Evolutionary conservation across 2,888 invertebrate species (phyloP).

Genomic region (Drosophila pullipes): DNA sequence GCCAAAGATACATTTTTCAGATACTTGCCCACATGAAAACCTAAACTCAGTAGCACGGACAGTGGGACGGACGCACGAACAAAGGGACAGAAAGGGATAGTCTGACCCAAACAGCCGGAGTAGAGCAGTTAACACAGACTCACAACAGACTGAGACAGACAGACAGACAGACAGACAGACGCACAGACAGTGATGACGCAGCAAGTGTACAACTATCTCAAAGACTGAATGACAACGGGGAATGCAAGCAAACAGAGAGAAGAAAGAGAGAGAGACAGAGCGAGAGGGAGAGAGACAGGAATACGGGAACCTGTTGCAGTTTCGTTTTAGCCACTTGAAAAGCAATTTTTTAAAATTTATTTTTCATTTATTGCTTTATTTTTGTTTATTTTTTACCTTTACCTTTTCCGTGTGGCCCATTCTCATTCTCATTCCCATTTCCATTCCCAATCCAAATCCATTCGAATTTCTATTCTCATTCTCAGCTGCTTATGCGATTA

Average conservation of each 20-base stretch:
- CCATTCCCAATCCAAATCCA: background rate
- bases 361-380: slow-evolving; percentile 79
- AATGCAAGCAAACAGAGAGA: slow-evolving; percentile 5
- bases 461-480: slow-evolving; percentile 14
- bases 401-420: slow-evolving; percentile 58
- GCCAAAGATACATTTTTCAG: slow-evolving; percentile 11
- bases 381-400: slow-evolving; percentile 52
- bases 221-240: slow-evolving; percentile 23
- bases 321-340: slow-evolving; percentile 71
- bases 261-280: background rate
- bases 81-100: background rate
- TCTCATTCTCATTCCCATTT: slow-evolving; percentile 20
- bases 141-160: slow-evolving; percentile 20
- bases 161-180: slow-evolving; percentile 20
- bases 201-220: slow-evolving; percentile 35
- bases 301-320: slow-evolving; percentile 57
- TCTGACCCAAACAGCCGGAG: slow-evolving; percentile 13
- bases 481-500: slow-evolving; percentile 74
- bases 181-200: slow-evolving; percentile 54
- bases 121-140: slow-evolving; percentile 10
- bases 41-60: slow-evolving; percentile 50
- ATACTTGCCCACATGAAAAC: slow-evolving; percentile 6
- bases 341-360: slow-evolving; percentile 75
- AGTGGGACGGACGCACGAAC: slow-evolving; percentile 2
- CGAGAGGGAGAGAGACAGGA: background rate